Evolutionary conservation across 2,113 vertebrate genomes (phyloP), one percentile per base, ranked within the genome.

Genomic region (Microcebus murinus): DNA sequence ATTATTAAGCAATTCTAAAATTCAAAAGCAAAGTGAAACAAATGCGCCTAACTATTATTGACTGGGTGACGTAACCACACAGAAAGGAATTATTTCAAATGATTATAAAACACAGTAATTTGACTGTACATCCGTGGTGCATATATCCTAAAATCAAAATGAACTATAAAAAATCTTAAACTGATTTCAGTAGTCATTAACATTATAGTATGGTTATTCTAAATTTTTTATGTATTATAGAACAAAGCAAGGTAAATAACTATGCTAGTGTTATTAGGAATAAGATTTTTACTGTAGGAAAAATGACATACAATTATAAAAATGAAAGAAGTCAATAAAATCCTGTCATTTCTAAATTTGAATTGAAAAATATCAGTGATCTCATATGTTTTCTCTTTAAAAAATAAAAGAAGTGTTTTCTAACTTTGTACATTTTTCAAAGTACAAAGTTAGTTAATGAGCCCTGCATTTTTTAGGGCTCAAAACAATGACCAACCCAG

Each of bases 271-370:
- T 50, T 67, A 82, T 55, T 71, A 90, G 34, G 18, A 96, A 77
- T 88, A 93, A 91, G 18, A 96, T 85, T 85, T 95, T 86, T 88
- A 52, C 4, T 91, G 4, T 71, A 86, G 50, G 68, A 90, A 93
- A 91, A 81, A 25, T 65, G 17, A 84, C 23, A 67, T 74, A 15
- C 21, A 87, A 15, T 85, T 89, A 57, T 48, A 36, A 88, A 93
- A 95, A 70, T 27, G 17, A 90, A 84, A 71, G 29, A 63, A 15
- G 57, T 82, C 92, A 50, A 76, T 82, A 93, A 91, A 93, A 57
- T 80, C 27, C 50, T 83, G 0, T 87, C 95, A 86, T 85, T 85
- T 45, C 84, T 91, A 88, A 95, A 76, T 79, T 80, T 36, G 29
- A 82, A 74, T 70, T 74, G 59, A 50, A 90, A 96, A 91, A 73